These are phyloP conservation scores for Antheraea pernyi DNA, from an alignment of 1,140 invertebrate species.

Conservation along the genomic window DNA sequence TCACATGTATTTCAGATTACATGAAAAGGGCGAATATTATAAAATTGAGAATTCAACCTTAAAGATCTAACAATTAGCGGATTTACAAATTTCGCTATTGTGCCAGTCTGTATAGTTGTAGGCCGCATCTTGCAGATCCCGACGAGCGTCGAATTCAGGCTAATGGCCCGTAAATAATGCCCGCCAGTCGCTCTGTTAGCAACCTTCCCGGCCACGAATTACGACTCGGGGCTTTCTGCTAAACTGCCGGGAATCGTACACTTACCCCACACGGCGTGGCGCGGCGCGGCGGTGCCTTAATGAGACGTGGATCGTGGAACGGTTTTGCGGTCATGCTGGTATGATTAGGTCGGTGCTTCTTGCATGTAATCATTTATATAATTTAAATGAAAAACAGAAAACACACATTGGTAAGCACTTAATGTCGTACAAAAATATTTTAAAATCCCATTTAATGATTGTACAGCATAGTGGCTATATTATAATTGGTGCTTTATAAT, in stretches of 20 bases:
- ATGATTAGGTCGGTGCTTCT: conserved; percentile 24
- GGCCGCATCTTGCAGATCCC: conserved; percentile 28
- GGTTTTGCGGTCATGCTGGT: conserved; percentile 25
- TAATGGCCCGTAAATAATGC: conserved; percentile 61
- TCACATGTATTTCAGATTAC: not conserved
- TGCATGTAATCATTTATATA: conserved; percentile 1
- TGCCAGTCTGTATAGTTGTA: conserved; percentile 5
- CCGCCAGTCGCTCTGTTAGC: conserved; percentile 47
- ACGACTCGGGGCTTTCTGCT: conserved; percentile 40
- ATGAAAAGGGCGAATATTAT: not conserved
- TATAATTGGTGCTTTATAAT: too few species aligned
- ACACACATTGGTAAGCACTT: too few species aligned
- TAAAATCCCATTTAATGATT: too few species aligned
- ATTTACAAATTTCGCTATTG: conserved; percentile 26
- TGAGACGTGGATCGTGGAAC: conserved; percentile 26
- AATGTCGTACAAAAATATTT: too few species aligned
- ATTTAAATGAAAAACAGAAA: not conserved
- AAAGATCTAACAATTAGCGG: conserved; percentile 20
- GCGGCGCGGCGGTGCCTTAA: conserved; percentile 17
- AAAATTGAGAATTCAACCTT: not conserved
- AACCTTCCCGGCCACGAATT: conserved; percentile 39
- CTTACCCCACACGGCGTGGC: conserved; percentile 21
- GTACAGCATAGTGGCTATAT: too few species aligned
- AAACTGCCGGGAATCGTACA: conserved; percentile 41
- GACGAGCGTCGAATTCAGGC: conserved; percentile 41